Evolutionary conservation across 2,113 vertebrate species (phyloP).

Genomic region (Spermophilus dauricus): DNA sequence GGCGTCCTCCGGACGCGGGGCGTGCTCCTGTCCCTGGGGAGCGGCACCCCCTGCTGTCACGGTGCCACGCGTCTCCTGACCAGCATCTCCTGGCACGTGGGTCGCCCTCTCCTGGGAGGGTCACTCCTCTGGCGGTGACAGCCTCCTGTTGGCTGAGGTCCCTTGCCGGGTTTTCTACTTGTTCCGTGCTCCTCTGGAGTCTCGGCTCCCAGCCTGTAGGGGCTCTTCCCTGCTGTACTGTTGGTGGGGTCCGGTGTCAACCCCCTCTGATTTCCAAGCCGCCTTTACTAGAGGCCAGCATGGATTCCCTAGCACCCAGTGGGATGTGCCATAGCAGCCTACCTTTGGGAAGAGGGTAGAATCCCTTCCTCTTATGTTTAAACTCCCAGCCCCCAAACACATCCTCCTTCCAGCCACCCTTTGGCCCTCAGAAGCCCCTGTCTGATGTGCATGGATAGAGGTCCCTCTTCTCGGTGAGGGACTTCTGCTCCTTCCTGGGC

Average conservation of each 20-base stretch:
- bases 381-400: too few relatives aligned
- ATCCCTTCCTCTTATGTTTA: not conserved
- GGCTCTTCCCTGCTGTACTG: not conserved
- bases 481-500: not conserved
- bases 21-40: not conserved
- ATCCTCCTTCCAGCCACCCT: not conserved
- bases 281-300: not conserved
- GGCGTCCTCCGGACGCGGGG: too few relatives aligned
- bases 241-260: not conserved
- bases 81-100: not conserved
- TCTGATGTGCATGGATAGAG: not conserved
- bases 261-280: accelerated
- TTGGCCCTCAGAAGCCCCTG: not conserved
- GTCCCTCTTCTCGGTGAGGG: not conserved
- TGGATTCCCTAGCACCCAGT: not conserved
- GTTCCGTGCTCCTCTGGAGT: not conserved
- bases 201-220: not conserved
- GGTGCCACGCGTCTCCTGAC: not conserved
- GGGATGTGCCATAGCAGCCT: not conserved
- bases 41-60: not conserved
- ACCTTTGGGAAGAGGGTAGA: not conserved
- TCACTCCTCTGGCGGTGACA: not conserved
- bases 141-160: not conserved
- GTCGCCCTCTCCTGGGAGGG: too few relatives aligned
- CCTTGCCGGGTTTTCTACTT: not conserved